Evolutionary conservation across 2,797 vertebrate genomes (phyloP), one percentile per base, ranked within the genome.

Genomic region (Argentina silus): DNA sequence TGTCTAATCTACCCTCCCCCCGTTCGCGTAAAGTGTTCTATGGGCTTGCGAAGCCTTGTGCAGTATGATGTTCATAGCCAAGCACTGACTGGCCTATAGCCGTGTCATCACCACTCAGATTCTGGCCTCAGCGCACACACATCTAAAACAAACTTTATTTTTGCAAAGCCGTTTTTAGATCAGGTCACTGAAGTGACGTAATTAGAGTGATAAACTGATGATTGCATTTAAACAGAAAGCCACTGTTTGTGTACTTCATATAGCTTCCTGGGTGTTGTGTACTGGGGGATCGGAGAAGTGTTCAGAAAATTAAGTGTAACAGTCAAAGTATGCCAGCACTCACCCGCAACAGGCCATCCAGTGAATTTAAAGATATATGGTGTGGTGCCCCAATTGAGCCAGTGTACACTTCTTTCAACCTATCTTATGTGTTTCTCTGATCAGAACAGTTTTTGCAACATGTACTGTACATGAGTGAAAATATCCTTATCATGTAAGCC

Each of bases 401-500:
- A 53, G 72, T 70, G 36, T 74, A 59, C 14, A 77, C 78, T 73
- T 78, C 70, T 81, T 73, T 76, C 82, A 72, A 82, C 67, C 78
- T 74, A 74, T 73, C 84, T 82, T 57, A 75, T 78, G 78, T 76
- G 72, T 81, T 77, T 83, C 66, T 83, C 63, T 83, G 86, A 77
- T 78, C 72, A 70, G 80, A 90, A 89, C 91, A 91, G 88, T 93
- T 93, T 84, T 81, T 82, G 80, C 84, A 88, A 89, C 86, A 89
- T 86, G 90, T 94, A 95, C 92, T 92, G 90, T 92, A 90, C 91
- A 91, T 90, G 88, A 91, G 87, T 78, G 93, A 91, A 93, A 91
- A 94, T 90, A 93, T 89, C 91, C 90, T 87, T 84, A 88, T 84
- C 91, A 94, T 95, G 94, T 89, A 95, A 94, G 88, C 71, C 86